Evolutionary conservation across 2,888 invertebrate genomes (phyloP), one percentile per base, ranked within the genome.

Genomic region (Alloscopus bannaensis): DNA sequence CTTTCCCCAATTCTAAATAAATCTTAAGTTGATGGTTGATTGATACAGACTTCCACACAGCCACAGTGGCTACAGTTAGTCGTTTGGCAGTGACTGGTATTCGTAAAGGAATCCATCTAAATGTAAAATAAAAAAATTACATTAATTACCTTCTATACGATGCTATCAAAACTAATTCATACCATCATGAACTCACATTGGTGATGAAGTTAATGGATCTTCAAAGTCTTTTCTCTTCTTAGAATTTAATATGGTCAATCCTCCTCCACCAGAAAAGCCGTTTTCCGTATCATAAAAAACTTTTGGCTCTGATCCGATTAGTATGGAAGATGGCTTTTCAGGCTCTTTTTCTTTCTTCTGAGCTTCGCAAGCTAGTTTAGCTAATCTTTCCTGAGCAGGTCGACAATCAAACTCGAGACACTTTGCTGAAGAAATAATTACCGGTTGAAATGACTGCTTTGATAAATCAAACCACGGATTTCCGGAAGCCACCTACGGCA

Each of bases 401-500:
- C 13, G 36, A 18, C 64, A 72, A 22, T 70, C 70, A 28, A 45
- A 70, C n/a, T 70, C 59, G 20, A 70, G 45, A 40, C 59, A 66
- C 55, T 73, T 68, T 2, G 20, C 4, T 6, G 70, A 80, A 59
- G 36, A 77, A 22, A 40, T 60, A 11, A 84, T 80, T 36, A 83
- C 76, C 8, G 91, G 91, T 87, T 93, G 92, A 86, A 91, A 90
- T 71, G 91, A 90, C 88, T 91, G 91, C 66, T 90, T 90, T 0
- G 91, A 89, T 80, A 93, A 86, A 87, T 92, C 92, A 87, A 90
- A 92, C 91, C 92, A 93, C 18, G 90, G 87, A 13, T 42, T 29
- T 28, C 57, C 71, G 36, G 60, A 64, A 42, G 65, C 28, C 55
- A 68, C 45, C 55, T 4, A 85, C 86, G 18, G 11, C 26, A 47